Conservation (phyloP, 2,888 invertebrate genomes). For the Sepioteuthis lessoniana region DNA sequence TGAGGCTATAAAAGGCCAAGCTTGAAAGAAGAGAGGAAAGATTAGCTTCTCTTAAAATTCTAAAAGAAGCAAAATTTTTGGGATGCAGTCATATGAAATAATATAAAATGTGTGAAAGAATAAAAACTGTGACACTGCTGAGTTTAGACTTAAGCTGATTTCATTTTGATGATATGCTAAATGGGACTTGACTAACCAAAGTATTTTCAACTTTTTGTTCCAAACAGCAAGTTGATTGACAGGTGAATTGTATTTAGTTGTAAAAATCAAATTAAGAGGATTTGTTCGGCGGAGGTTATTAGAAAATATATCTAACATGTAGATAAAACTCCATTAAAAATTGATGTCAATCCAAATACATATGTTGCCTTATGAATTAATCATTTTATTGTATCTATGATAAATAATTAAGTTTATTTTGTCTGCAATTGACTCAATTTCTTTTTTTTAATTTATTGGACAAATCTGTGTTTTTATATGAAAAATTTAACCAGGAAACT, state of each 20-base stretch:
- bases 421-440: not conserved
- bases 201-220: not conserved
- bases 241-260: not conserved
- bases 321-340: not conserved
- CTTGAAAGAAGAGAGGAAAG: not conserved
- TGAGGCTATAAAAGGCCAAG: not conserved
- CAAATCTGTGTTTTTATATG: not conserved
- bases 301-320: not conserved
- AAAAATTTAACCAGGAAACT: not conserved
- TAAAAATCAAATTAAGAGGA: too few relatives aligned
- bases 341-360: not conserved
- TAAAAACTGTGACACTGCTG: not conserved
- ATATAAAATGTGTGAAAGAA: not conserved
- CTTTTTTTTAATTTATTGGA: too few relatives aligned
- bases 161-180: not conserved
- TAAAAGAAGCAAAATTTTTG: not conserved
- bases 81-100: not conserved
- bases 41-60: not conserved
- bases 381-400: too few relatives aligned
- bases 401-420: not conserved
- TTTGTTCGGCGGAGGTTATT: too few relatives aligned
- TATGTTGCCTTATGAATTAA: not conserved
- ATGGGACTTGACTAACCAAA: too few relatives aligned
- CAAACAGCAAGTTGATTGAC: not conserved
- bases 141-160: not conserved